These are phyloP conservation scores for Bombyx huttoni DNA, from an alignment of 2,888 invertebrate genomes.

Conservation along the genomic window DNA sequence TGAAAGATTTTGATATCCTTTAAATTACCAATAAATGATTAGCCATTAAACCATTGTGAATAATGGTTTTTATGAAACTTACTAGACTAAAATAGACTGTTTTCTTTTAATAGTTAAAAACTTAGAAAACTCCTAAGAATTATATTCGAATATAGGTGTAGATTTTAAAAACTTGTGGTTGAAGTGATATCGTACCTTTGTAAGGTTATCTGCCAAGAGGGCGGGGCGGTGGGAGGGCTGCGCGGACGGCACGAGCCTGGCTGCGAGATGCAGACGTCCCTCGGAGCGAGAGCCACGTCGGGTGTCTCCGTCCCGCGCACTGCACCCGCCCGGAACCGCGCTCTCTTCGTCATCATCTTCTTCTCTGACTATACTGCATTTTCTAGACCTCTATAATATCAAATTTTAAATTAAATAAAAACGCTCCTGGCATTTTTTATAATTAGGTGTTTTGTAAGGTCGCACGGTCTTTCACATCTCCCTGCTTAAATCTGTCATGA, in stretches of 20 bases:
- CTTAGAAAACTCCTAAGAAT: too few relatives aligned
- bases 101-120: too few relatives aligned
- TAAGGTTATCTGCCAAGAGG: slow-evolving; percentile 73
- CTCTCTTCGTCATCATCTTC: slow-evolving; percentile 92
- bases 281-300: slow-evolving; percentile 84
- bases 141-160: too few relatives aligned
- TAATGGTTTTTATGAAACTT: too few relatives aligned
- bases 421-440: too few relatives aligned
- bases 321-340: slow-evolving; percentile 65
- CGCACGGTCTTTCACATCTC: too few relatives aligned
- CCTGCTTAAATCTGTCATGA: neutral
- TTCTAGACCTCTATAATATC: slow-evolving; percentile 74
- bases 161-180: neutral
- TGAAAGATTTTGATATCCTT: too few relatives aligned
- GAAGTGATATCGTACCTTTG: slow-evolving; percentile 29
- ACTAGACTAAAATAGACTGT: too few relatives aligned
- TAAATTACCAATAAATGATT: too few relatives aligned
- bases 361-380: slow-evolving; percentile 93
- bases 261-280: slow-evolving; percentile 79
- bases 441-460: too few relatives aligned
- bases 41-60: too few relatives aligned
- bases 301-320: slow-evolving; percentile 68
- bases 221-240: slow-evolving; percentile 62
- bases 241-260: slow-evolving; percentile 75
- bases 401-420: too few relatives aligned